phyloP scores from a whole-genome alignment of 2,888 invertebrate genomes.

The Hetaerina titia region DNA sequence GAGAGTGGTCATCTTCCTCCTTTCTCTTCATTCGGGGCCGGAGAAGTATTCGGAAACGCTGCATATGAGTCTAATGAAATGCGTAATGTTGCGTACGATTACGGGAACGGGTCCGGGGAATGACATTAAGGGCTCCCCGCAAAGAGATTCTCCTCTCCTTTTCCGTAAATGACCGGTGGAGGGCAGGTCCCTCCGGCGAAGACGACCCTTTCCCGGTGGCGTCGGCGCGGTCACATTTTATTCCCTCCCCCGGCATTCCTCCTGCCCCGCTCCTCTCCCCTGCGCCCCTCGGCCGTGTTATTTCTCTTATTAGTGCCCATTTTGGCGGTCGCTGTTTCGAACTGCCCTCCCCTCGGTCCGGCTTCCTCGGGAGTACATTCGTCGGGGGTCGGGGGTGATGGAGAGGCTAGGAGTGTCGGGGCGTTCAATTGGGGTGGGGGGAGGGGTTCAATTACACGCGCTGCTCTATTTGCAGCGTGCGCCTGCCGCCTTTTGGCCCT shows the following conservation, averaged over 20 bases:
- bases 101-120: neutral
- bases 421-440: neutral
- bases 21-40: neutral
- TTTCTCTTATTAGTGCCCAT: neutral
- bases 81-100: conserved; percentile 65
- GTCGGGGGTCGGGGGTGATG: neutral
- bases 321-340: neutral
- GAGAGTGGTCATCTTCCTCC: neutral
- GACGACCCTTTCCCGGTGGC: neutral
- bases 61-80: conserved; percentile 63
- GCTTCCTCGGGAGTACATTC: neutral
- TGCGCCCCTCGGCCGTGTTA: neutral
- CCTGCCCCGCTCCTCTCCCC: neutral
- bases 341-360: neutral
- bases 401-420: neutral
- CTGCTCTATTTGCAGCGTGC: neutral
- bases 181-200: neutral
- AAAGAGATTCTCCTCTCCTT: neutral
- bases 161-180: neutral
- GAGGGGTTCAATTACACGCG: neutral
- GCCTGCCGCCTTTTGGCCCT: neutral
- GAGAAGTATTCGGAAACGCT: conserved; percentile 55
- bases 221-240: neutral
- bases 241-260: conserved; percentile 4
- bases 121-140: neutral